Evolutionary conservation across 2,888 invertebrate genomes (phyloP).

Genomic region (Andrena bicolor): DNA sequence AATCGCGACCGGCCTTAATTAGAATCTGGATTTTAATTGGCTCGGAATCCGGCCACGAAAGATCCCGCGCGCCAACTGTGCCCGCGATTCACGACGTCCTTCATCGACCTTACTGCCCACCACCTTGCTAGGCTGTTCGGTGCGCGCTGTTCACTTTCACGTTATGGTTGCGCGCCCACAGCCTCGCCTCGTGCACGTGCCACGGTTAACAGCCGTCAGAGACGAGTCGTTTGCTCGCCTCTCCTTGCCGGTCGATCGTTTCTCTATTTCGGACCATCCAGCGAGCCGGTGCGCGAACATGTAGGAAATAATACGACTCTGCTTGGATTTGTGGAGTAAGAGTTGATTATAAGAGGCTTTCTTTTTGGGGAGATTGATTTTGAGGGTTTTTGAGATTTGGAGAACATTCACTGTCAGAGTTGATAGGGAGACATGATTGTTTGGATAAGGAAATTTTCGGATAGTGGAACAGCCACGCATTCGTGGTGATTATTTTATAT

Average conservation of each 20-base stretch:
- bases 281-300: no score
- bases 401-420: no score
- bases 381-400: no score
- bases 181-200: slow-evolving; percentile 59
- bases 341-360: no score
- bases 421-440: no score
- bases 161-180: slow-evolving; percentile 67
- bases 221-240: slow-evolving; percentile 46
- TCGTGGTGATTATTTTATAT: no score
- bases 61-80: slow-evolving; percentile 52
- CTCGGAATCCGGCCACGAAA: slow-evolving; percentile 63
- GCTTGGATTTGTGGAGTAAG: no score
- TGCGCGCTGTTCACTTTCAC: slow-evolving; percentile 77
- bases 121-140: slow-evolving; percentile 51
- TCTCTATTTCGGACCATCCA: not conserved
- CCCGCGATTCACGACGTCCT: slow-evolving; percentile 72
- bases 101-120: slow-evolving; percentile 78
- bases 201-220: slow-evolving; percentile 33
- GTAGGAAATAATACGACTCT: no score
- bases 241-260: not conserved
- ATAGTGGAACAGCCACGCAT: no score
- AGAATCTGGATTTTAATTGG: slow-evolving; percentile 58
- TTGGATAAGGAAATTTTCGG: no score
- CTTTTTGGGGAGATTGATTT: no score
- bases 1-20: slow-evolving; percentile 49